Evolutionary conservation across 2,113 vertebrate species (phyloP), one percentile per base, ranked within the genome.

Genomic region (Phodopus roborovskii): DNA sequence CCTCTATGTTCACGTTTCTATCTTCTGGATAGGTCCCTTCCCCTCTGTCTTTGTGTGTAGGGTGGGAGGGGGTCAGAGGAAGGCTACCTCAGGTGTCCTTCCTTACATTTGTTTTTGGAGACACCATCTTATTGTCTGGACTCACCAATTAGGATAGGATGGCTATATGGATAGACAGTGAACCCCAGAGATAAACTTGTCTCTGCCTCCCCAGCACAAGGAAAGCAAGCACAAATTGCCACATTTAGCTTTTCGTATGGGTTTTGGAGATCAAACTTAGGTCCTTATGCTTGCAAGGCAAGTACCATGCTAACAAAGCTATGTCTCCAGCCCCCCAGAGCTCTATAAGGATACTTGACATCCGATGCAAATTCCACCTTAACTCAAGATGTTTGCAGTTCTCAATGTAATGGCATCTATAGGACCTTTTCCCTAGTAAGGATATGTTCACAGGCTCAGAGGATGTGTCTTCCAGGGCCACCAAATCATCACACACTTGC

Each of bases 391-490:
- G 56, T 48, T 53, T 20, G 1, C 39, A 36, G 17, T 45, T 33
- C 50, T 36, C 16, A 50, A 36, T 13, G 2, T 24, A 39, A n/a
- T 39, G 9, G 10, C 3, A 5, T 36, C 70, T 33, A 24, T 50
- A 90, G 68, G 68, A 33, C 83, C 60, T 45, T 48, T 85, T 48
- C 15, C 58, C 50, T 36, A 58, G 39, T 20, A 33, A 10, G 48
- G 33, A 8, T n/a, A 5, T 7, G 0, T 8, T 53, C 33, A 0
- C 10, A 33, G 53, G 7, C 24, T 48, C 39, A 1, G 7, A 7
- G 42, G 10, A 19, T 2, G 0, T 0, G 0, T 7, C 10, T 45
- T 48, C 9, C 1, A 42, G 17, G 62, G 13, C 22, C 56, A 2
- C 42, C 53, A 28, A 26, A 20, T 39, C 7, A 3, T 42, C 1